Conservation (phyloP, 2,113 vertebrate genomes). For the Smithornis capensis region DNA sequence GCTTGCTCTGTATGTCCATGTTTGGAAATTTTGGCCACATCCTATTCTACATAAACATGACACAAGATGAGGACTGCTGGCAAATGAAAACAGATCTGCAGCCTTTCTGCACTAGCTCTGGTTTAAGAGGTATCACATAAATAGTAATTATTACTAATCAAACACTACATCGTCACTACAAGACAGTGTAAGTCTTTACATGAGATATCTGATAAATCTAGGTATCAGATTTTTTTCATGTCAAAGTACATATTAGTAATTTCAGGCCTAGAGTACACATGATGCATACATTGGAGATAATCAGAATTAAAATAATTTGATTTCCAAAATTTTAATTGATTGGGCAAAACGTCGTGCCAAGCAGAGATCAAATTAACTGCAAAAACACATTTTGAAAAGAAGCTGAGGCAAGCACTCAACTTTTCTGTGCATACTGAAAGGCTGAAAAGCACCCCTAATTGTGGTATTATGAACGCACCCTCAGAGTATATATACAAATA, state of each 20-base stretch:
- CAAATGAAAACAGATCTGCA: slow-evolving; percentile 20
- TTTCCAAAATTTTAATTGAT: background rate
- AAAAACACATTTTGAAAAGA: background rate
- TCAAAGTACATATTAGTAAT: background rate
- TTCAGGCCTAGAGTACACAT: background rate
- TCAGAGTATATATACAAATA: background rate
- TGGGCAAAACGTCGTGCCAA: background rate
- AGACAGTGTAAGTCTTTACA: background rate
- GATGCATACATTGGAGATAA: background rate
- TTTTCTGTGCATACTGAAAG: background rate
- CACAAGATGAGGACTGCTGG: background rate
- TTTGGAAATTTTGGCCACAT: background rate
- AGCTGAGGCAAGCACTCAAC: background rate
- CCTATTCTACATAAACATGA: background rate
- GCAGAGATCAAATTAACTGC: background rate
- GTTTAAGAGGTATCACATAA: background rate
- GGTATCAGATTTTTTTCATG: background rate
- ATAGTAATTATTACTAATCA: background rate
- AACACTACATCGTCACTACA: background rate
- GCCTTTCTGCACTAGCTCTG: background rate
- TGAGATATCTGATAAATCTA: background rate
- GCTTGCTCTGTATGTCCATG: background rate
- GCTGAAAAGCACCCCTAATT: background rate
- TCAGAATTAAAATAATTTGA: background rate
- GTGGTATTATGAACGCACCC: background rate